A percentile compares a stretch with the other conserved stretches of the same genome.
Evolutionary conservation across 2,113 vertebrate genomes (phyloP).

Genomic region (Periophthalmus modestus): DNA sequence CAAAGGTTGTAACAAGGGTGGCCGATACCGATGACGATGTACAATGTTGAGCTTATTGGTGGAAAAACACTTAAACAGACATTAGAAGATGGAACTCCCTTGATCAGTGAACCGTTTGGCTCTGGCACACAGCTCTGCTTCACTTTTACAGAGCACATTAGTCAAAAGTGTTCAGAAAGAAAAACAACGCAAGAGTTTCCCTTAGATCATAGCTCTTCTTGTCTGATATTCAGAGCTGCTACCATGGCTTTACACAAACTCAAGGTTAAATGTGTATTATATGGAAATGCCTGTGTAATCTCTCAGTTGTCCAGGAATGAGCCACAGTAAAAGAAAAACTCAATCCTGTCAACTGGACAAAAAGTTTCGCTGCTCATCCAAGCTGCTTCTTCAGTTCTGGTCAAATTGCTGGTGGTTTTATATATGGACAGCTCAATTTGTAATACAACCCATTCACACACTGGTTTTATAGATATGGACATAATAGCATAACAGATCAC

Average conservation of each 20-base stretch:
- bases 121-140: conserved; percentile 1
- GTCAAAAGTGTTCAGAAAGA: conserved; percentile 19
- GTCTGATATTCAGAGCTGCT: conserved; percentile 6
- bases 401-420: too few species aligned
- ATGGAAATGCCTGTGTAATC: too few species aligned
- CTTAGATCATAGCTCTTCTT: conserved; percentile 1
- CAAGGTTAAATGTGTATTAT: background rate
- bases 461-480: background rate
- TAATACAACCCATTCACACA: too few species aligned
- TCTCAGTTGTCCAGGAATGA: too few species aligned
- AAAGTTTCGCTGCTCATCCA: too few species aligned
- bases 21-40: conserved; percentile 38
- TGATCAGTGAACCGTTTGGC: conserved; percentile 17
- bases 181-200: background rate
- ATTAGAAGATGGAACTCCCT: conserved; percentile 23
- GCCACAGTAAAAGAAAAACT: too few species aligned
- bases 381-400: too few species aligned
- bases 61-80: conserved; percentile 48
- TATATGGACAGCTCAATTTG: background rate
- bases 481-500: background rate
- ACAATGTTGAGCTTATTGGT: conserved; percentile 38
- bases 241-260: background rate
- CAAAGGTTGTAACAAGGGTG: conserved; percentile 48
- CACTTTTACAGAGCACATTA: conserved; percentile 14
- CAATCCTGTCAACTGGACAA: too few species aligned